Base-by-base conservation (phyloP, 2,113 vertebrate genomes). In the Lophius piscatorius region DNA sequence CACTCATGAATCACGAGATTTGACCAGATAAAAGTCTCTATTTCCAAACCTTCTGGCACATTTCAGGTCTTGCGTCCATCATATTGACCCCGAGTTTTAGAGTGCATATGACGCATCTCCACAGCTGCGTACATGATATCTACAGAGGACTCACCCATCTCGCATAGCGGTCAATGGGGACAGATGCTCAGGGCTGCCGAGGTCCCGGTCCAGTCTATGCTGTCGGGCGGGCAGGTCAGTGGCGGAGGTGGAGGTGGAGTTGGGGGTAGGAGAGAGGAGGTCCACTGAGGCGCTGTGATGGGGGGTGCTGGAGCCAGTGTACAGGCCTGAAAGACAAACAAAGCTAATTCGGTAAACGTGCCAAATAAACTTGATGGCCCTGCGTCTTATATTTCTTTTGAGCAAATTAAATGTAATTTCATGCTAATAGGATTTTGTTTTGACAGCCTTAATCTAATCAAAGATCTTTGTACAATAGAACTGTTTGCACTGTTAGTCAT, bases 301-400 rank as follows among this genome's bases (percentile, higher is more conserved):
- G 73, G 87, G 91, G 67, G 78, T 70, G 70, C 92, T 81, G 82
- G 94, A 92, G 76, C 92, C 92, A 26, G 91, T 74, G 74, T 94
- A 98, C 86, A 96, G 80, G 63, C 95, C 97, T 99, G 91, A 69
- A 86, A 94, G 88, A 91, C 87, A 94, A 90, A 92, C 78, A 89
- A 62, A 82, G 31, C 36, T 74, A 88, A 79, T 78, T 78, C 50
- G 52, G 72, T 88, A 86, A 84, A 85, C 0, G 47, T 80, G 81
- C 62, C 78, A 82, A 83, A 81, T 66, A 82, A 78, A 72, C 77
- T 75, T 23, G 1, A 78, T 75, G 59, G 69, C 57, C 29, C 65
- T 31, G 65, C 9, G 18, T 44, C 71, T 55, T 21, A 18, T 45
- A 31, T 45, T 59, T 34, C 59, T 76, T 82, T 85, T 87, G 75